Conservation (phyloP, 2,797 vertebrate genomes). For the Petrocephalus schoutedeni region DNA sequence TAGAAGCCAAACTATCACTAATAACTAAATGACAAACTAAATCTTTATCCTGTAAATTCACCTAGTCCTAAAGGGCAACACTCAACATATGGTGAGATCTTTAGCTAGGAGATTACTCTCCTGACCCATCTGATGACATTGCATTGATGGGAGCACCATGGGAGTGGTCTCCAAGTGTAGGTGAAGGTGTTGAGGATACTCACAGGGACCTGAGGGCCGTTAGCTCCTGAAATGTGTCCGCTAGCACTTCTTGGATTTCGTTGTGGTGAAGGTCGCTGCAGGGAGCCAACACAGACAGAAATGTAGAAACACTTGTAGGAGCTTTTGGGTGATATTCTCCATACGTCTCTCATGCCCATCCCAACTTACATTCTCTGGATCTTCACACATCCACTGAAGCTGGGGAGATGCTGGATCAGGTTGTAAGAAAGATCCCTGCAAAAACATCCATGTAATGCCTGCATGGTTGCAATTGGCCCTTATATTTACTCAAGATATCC, state of each 20-base stretch:
- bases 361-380: slow-evolving; percentile 84
- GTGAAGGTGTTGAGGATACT: slow-evolving; percentile 50
- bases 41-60: neutral
- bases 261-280: slow-evolving; percentile 86
- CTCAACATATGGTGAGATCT: neutral
- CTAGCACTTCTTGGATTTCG: slow-evolving; percentile 73
- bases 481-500: neutral
- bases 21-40: neutral
- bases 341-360: neutral
- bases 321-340: neutral
- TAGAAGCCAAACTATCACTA: neutral
- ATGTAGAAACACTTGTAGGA: neutral
- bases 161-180: neutral
- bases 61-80: neutral
- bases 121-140: neutral
- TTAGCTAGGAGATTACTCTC: neutral
- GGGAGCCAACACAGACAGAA: slow-evolving; percentile 44
- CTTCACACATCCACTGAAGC: slow-evolving; percentile 75
- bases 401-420: slow-evolving; percentile 75
- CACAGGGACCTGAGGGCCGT: slow-evolving; percentile 76
- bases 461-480: neutral
- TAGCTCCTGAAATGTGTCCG: slow-evolving; percentile 76
- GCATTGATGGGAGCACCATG: neutral
- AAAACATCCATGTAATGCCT: slow-evolving; percentile 10
- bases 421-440: slow-evolving; percentile 87